Evolutionary conservation across 2,888 invertebrate genomes (phyloP), one percentile per base, ranked within the genome.

Genomic region (Amitus sp.): DNA sequence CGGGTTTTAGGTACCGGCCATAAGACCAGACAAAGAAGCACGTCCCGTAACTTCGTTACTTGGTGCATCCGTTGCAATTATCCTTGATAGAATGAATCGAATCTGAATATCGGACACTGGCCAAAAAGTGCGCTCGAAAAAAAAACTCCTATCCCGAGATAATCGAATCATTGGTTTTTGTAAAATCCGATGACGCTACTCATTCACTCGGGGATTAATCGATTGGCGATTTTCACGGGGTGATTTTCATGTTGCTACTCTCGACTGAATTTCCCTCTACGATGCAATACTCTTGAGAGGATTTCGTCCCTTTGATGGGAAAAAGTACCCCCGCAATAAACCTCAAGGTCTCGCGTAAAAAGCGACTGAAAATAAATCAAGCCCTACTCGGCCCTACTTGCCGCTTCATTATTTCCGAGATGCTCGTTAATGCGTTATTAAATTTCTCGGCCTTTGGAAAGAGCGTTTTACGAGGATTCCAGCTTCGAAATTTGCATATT

Each of bases 381-480:
- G 30, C 30, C 30, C 30, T n/a, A 30, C n/a, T 30, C 10, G n/a
- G 30, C 30, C 30, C 30, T n/a, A 30, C n/a, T 30, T 2, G 30
- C 30, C 10, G 30, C n/a, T 30, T 30, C 30, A 30, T 30, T 30
- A 30, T 30, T 30, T 30, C n/a, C 30, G 30, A n/a, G 30, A n/a
- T n/a, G 6, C 30, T 30, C 30, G 30, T 30, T 30, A 30, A 30
- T 30, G 20, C 28, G 45, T 64, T 30, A 30, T 30, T 30, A 30
- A 30, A 30, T 30, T 30, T 30, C 30, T 30, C 10, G 30, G 30
- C 30, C 30, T 30, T 30, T 30, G 30, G 2, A n/a, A 30, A 10
- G 30, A 30, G 10, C 30, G 10, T 30, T 30, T 30, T 30, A 30
- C 30, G 30, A n/a, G 10, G n/a, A 30, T 30, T 30, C 30, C 30